Evolutionary conservation across 2,797 vertebrate genomes (phyloP), one percentile per base, ranked within the genome.

Genomic region (Phrynocephalus guinanensis): DNA sequence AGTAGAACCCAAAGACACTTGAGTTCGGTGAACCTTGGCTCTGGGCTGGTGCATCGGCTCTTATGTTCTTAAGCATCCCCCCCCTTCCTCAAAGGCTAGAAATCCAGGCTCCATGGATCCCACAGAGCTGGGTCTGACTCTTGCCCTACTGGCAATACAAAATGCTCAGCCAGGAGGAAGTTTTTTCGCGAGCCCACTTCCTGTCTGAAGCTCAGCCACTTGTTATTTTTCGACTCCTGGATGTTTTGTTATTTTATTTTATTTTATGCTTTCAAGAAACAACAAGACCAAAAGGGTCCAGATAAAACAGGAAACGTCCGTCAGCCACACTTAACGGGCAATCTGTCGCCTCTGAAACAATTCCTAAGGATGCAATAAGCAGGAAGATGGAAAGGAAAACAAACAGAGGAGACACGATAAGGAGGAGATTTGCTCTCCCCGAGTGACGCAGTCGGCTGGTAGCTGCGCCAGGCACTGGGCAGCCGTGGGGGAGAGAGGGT

Each of bases 261-360:
- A 6, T 63, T 75, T 38, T 26, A 22, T 48, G 9, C 38, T 56
- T 50, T 38, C n/a, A 70, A 88, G 82, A 79, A 84, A 85, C 78
- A 81, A 76, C 60, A 60, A 60, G 11, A 56, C 79, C 79, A 2
- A 50, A 75, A 82, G 20, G 79, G 30, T 85, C 87, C 87, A 85
- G 83, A 88, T 88, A 85, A 85, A 88, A 88, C 87, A 88, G 87
- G 87, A 88, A 88, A 82, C 79, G 79, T 77, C 87, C 79, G 26
- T 85, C 87, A 88, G 87, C 83, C 83, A 88, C 87, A 85, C 83
- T 88, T 85, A 82, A 82, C 83, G 7, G 79, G 87, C 83, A 60
- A 88, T 88, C 87, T 85, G 87, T 77, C 79, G 83, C 87, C 87
- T 88, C 81, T 15, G 26, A 70, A 75, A 85, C 87, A 88, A 88